Evolutionary conservation across 2,113 vertebrate species (phyloP).

Genomic region (Abramis brama): DNA sequence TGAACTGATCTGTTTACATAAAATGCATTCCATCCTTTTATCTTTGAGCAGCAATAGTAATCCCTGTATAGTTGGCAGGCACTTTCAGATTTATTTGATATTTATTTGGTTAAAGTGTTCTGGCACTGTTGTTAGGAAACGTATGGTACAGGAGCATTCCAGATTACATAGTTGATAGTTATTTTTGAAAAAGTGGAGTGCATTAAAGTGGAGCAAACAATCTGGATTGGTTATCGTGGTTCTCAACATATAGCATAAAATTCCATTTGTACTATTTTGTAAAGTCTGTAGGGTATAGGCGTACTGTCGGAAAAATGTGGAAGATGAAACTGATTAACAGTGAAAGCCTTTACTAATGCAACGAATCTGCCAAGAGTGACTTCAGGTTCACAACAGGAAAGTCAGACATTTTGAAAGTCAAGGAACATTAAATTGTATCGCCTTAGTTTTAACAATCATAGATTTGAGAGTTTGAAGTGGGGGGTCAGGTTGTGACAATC

Average conservation of each 20-base stretch:
- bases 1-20: slow-evolving; percentile 14
- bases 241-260: slow-evolving; percentile 44
- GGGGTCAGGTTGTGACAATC: slow-evolving; percentile 5
- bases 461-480: slow-evolving; percentile 8
- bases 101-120: slow-evolving; percentile 9
- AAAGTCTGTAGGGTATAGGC: slow-evolving; percentile 48
- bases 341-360: slow-evolving; percentile 6
- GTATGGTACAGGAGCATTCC: background rate
- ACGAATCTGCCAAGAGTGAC: background rate
- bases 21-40: slow-evolving; percentile 12
- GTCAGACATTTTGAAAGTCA: slow-evolving; percentile 1
- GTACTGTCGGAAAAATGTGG: slow-evolving; percentile 30
- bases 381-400: background rate
- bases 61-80: slow-evolving; percentile 7
- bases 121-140: background rate
- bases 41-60: slow-evolving; percentile 8
- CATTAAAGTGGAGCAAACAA: slow-evolving; percentile 8
- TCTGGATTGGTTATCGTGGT: slow-evolving; percentile 55
- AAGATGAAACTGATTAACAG: background rate
- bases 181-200: background rate
- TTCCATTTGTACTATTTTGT: slow-evolving; percentile 47
- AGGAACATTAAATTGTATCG: background rate
- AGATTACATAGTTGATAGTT: background rate
- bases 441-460: background rate
- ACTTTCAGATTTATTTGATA: slow-evolving; percentile 40